phyloP scores from a whole-genome alignment of 2,113 vertebrate genomes.

The Limnothrissa miodon region DNA sequence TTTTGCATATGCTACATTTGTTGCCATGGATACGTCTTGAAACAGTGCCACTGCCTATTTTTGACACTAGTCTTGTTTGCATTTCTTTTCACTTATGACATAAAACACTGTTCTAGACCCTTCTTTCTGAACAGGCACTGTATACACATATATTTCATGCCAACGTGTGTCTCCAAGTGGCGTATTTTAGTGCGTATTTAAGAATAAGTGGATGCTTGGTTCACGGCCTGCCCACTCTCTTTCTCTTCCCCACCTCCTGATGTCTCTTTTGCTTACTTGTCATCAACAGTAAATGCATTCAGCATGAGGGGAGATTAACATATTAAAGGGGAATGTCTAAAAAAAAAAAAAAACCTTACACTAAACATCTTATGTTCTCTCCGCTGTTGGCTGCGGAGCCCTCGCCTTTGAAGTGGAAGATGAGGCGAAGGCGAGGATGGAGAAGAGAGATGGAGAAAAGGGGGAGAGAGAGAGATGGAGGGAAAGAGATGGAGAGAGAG shows the following conservation, averaged over 20 bases:
- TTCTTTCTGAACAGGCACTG: neutral
- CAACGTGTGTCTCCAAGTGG: neutral
- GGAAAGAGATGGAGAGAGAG: too few species aligned
- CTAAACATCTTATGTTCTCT: conserved; percentile 26
- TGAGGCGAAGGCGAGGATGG: neutral
- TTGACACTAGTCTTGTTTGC: neutral
- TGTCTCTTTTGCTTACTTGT: neutral
- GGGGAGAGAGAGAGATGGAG: too few species aligned
- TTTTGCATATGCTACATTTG: neutral
- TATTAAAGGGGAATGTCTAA: conserved; percentile 13
- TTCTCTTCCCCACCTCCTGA: neutral
- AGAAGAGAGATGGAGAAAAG: neutral
- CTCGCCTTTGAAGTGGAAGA: conserved; percentile 32
- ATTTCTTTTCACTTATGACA: neutral
- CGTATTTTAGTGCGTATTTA: neutral
- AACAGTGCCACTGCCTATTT: neutral
- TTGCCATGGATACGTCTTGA: neutral
- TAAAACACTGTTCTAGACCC: neutral
- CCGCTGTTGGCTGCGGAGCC: conserved; percentile 24
- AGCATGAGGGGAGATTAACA: conserved; percentile 25
- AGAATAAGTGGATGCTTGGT: neutral
- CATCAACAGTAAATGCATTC: neutral
- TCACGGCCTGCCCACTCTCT: neutral
- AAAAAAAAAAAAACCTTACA: conserved; percentile 16
- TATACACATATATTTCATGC: neutral